Evolutionary conservation across 2,888 invertebrate species (phyloP), one percentile per base, ranked within the genome.

Genomic region (Cataglyphis livida): DNA sequence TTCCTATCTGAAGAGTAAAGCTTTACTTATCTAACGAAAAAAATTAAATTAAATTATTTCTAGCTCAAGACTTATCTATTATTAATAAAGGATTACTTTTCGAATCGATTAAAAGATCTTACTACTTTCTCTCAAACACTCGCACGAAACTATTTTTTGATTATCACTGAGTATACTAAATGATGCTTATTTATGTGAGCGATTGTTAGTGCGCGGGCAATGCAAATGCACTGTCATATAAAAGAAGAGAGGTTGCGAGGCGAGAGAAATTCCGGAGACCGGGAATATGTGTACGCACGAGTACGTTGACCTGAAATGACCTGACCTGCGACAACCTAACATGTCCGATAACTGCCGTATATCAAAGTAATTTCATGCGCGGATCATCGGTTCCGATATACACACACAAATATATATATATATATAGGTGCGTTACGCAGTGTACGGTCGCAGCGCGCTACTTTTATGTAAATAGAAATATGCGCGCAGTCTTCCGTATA

Each of bases 301-400:
- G 93, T 91, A 91, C 92, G 87, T 92, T 93, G 93, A 93, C 89
- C 92, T 89, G 91, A 85, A 89, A 89, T 90, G 92, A 93, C 93
- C 93, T 91, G 93, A 94, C 93, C 94, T 93, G 90, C 90, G 93
- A 92, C 93, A 93, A 94, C 89, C 84, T 87, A 91, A 90, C 91
- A 89, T 88, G 87, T 85, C 89, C 79, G 90, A 89, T 89, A 89
- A 88, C 90, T 85, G 88, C 82, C 88, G 92, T 87, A 91, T 91
- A 90, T 91, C 90, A 89, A 90, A 91, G 87, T 87, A 91, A 92
- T 91, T 91, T 90, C 75, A 90, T 89, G 88, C 89, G 76, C 85
- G 83, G 68, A 89, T 89, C 87, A 89, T 88, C 84, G 83, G 62
- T 59, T 51, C 78, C 82, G 74, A 78, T 64, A 76, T 66, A 75